Evolutionary conservation across 2,797 vertebrate species (phyloP).

Genomic region (Zalophus californianus): DNA sequence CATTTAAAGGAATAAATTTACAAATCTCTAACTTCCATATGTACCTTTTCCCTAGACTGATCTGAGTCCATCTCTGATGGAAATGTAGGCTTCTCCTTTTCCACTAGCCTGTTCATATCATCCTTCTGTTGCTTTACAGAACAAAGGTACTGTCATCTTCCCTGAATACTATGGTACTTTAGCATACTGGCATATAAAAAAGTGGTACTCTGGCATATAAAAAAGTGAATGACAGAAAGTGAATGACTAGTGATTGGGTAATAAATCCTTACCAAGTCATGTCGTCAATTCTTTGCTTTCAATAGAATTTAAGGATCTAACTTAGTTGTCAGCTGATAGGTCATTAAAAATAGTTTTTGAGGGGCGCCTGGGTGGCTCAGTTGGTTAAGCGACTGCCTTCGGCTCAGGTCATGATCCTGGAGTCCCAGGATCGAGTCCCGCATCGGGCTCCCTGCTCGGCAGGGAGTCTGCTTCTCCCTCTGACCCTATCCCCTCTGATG

Average conservation of each 20-base stretch:
- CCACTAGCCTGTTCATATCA: not conserved
- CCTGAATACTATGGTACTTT: not conserved
- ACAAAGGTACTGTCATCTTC: not conserved
- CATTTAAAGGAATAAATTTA: not conserved
- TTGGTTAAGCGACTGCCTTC: too few relatives aligned
- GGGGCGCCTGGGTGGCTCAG: too few relatives aligned
- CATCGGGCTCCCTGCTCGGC: too few relatives aligned
- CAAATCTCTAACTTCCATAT: not conserved
- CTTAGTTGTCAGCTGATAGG: not conserved
- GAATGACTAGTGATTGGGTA: not conserved
- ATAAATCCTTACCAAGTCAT: not conserved
- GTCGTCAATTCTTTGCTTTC: conserved; percentile 10
- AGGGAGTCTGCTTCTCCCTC: too few relatives aligned
- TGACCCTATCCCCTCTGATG: too few relatives aligned
- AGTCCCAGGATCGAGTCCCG: too few relatives aligned
- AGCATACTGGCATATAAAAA: not conserved
- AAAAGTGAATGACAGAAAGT: conserved; percentile 38
- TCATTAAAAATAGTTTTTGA: conserved; percentile 32
- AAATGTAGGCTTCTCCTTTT: not conserved
- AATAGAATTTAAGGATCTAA: not conserved
- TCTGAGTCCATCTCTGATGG: not conserved
- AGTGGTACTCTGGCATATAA: not conserved
- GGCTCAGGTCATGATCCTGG: too few relatives aligned
- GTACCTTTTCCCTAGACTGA: not conserved
- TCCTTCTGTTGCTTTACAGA: conserved; percentile 1